Percentiles rank a stretch among this genome's conserved stretches.
phyloP scores from a whole-genome alignment of 2,113 vertebrate species.

The Galeopterus variegatus region DNA sequence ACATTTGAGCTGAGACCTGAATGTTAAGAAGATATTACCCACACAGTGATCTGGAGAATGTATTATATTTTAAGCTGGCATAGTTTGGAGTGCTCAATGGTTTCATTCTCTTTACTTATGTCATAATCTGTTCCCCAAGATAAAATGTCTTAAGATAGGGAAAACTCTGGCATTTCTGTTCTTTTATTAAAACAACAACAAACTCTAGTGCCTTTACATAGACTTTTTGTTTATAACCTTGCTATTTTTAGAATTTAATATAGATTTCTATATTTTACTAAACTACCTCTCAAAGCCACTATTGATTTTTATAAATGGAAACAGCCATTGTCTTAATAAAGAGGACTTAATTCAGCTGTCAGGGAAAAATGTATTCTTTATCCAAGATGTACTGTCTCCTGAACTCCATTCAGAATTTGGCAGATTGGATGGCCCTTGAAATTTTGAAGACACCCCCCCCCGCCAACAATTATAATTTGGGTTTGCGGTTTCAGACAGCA shows the following conservation, averaged over 20 bases:
- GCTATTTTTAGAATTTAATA: conserved; percentile 45
- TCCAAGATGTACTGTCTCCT: neutral
- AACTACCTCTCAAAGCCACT: neutral
- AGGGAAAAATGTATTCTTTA: neutral
- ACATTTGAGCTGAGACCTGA: too few relatives aligned
- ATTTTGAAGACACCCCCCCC: neutral
- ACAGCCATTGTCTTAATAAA: conserved; percentile 16
- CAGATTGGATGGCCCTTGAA: neutral
- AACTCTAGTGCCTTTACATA: neutral
- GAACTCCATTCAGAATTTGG: neutral
- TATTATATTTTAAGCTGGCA: neutral
- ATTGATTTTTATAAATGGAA: conserved; percentile 38
- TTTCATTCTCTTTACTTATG: neutral
- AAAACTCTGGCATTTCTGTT: neutral
- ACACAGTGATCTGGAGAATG: too few relatives aligned
- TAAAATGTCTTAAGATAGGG: neutral
- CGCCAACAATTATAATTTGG: neutral
- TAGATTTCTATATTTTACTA: conserved; percentile 49
- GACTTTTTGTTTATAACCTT: conserved; percentile 5
- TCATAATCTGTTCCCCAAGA: neutral
- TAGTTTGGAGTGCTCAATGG: neutral
- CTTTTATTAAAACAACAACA: conserved; percentile 25
- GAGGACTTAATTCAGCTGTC: neutral
- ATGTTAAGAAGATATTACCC: too few relatives aligned
- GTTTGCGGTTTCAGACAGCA: conserved; percentile 28